Percentiles rank a stretch among this genome's conserved stretches.
Conservation (phyloP, 1,140 invertebrate genomes). For the Nasonia giraulti region DNA sequence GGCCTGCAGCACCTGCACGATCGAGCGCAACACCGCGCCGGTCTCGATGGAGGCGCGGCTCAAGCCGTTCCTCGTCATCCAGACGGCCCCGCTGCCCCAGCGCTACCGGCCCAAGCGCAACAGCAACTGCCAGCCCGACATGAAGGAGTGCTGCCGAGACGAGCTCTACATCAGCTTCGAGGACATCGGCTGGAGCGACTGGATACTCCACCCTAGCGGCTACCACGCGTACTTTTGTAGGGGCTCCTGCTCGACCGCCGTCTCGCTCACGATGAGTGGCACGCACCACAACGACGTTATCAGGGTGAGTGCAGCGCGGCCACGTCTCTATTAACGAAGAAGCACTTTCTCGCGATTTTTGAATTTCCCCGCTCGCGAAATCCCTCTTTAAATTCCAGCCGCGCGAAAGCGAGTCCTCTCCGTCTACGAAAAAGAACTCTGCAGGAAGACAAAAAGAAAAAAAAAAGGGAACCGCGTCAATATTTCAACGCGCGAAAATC, state of each 20-base stretch:
- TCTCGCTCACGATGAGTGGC: conserved; percentile 79
- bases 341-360: too few species aligned
- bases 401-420: too few species aligned
- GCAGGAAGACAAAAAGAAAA: neutral
- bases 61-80: conserved; percentile 84
- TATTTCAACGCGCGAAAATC: conserved; percentile 1
- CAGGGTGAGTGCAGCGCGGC: conserved; percentile 74
- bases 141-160: conserved; percentile 88
- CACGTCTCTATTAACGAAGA: too few species aligned
- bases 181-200: conserved; percentile 90
- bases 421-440: too few species aligned
- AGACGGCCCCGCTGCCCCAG: conserved; percentile 75
- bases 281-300: conserved; percentile 83
- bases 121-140: conserved; percentile 81
- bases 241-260: conserved; percentile 83
- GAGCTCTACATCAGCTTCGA: conserved; percentile 87
- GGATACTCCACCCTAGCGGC: conserved; percentile 87
- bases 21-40: conserved; percentile 76
- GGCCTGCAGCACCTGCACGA: conserved; percentile 84
- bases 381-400: neutral
- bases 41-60: conserved; percentile 79
- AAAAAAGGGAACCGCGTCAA: neutral
- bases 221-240: conserved; percentile 91
- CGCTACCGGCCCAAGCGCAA: conserved; percentile 79
- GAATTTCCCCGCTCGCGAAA: neutral